Conservation (phyloP, 2,888 invertebrate species). For the Theodoxus fluviatilis region DNA sequence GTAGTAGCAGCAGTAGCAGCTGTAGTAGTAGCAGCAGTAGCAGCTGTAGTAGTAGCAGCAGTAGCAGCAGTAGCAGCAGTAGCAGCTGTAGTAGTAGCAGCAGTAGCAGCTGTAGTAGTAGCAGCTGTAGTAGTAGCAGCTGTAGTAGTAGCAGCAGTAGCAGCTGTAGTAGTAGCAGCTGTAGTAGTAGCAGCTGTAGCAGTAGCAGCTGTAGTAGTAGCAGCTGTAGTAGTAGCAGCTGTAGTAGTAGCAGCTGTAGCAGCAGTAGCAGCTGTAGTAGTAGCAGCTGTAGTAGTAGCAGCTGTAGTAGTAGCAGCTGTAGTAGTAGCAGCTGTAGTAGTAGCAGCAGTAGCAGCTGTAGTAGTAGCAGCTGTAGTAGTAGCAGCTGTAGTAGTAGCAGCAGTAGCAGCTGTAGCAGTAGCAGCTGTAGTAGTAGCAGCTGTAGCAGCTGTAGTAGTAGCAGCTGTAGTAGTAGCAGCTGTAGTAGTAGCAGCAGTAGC, state of each 20-base stretch:
- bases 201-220: no score
- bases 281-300: conserved; percentile 27
- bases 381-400: conserved; percentile 26
- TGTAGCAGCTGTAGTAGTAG: no score
- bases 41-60: conserved; percentile 27
- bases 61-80: conserved; percentile 21
- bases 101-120: conserved; percentile 27
- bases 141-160: conserved; percentile 20
- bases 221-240: conserved; percentile 23
- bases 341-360: conserved; percentile 28
- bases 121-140: conserved; percentile 22
- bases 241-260: no score
- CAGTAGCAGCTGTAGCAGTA: no score
- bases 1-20: conserved; percentile 19
- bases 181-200: no score
- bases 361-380: conserved; percentile 28
- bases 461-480: conserved; percentile 26
- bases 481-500: conserved; percentile 27
- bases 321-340: conserved; percentile 28
- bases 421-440: no score
- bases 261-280: conserved; percentile 25
- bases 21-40: conserved; percentile 26
- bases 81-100: conserved; percentile 26
- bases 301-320: conserved; percentile 28
- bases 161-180: conserved; percentile 25